Evolutionary conservation across 2,888 invertebrate genomes (phyloP).

Genomic region (Dascillus cervinus): DNA sequence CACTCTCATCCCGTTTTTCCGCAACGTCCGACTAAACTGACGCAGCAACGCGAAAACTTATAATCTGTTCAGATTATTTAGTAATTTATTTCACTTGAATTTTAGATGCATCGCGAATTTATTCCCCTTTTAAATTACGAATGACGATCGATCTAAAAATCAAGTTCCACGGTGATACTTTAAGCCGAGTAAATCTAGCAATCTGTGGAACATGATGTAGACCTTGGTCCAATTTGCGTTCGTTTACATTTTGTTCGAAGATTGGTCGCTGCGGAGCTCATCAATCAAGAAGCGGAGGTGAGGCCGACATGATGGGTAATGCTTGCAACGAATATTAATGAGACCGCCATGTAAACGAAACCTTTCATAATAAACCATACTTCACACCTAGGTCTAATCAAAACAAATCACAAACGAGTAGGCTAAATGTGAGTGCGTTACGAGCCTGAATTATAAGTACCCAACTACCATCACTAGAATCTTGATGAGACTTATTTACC

Average conservation of each 20-base stretch:
- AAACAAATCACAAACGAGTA: slow-evolving; percentile 20
- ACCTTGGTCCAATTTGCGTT: slow-evolving; percentile 37
- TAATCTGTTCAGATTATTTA: slow-evolving; percentile 22
- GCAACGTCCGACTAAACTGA: slow-evolving; percentile 18
- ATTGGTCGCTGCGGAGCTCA: slow-evolving; percentile 29
- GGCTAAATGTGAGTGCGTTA: slow-evolving; percentile 13
- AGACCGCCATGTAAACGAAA: slow-evolving; percentile 27
- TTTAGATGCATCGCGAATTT: slow-evolving; percentile 15
- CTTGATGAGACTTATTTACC: slow-evolving; percentile 13
- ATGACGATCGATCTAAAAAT: slow-evolving; percentile 8
- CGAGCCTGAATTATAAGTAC: slow-evolving; percentile 19
- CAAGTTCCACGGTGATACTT: slow-evolving; percentile 9
- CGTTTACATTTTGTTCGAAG: slow-evolving; percentile 36
- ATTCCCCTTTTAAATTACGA: slow-evolving; percentile 4
- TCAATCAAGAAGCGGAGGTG: slow-evolving; percentile 36
- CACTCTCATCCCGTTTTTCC: slow-evolving; percentile 18
- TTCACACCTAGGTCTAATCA: slow-evolving; percentile 19
- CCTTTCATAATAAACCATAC: slow-evolving; percentile 18
- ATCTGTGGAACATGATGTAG: slow-evolving; percentile 29
- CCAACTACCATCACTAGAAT: slow-evolving; percentile 13
- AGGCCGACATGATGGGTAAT: slow-evolving; percentile 36
- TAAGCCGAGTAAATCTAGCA: slow-evolving; percentile 27
- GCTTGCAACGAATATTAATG: slow-evolving; percentile 39
- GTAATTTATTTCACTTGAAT: slow-evolving; percentile 13
- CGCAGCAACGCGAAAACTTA: slow-evolving; percentile 22